Evolutionary conservation across 2,113 vertebrate genomes (phyloP).

Genomic region (Fulmarus glacialis): DNA sequence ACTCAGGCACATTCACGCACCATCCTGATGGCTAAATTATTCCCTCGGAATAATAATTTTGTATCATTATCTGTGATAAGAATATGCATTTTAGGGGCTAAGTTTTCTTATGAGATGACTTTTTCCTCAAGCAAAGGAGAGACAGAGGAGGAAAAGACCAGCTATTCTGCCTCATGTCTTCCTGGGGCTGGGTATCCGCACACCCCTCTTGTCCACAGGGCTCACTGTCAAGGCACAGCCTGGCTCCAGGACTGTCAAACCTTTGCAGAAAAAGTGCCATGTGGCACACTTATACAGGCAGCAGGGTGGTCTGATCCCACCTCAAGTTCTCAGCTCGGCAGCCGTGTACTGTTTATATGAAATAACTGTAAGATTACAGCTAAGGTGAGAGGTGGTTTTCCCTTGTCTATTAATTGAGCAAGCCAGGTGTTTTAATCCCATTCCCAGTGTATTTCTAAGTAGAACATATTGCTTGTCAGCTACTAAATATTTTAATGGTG

Average conservation of each 20-base stretch:
- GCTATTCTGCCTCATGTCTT: neutral
- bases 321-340: neutral
- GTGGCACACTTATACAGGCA: neutral
- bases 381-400: slow-evolving; percentile 4
- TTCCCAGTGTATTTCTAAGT: neutral
- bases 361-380: neutral
- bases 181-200: fast-evolving
- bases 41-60: neutral
- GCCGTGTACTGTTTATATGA: neutral
- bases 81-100: neutral
- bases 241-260: neutral
- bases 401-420: neutral
- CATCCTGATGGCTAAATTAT: neutral
- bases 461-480: neutral
- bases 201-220: neutral
- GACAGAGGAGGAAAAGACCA: neutral
- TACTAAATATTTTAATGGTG: neutral
- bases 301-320: neutral
- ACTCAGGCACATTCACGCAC: neutral
- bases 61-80: neutral
- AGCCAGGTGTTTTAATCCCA: slow-evolving; percentile 13
- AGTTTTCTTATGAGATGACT: neutral
- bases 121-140: neutral
- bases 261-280: neutral
- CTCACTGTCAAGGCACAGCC: neutral